These are phyloP conservation scores for Steinernema hermaphroditum DNA, from an alignment of 2,888 invertebrate species.

Conservation along the genomic window DNA sequence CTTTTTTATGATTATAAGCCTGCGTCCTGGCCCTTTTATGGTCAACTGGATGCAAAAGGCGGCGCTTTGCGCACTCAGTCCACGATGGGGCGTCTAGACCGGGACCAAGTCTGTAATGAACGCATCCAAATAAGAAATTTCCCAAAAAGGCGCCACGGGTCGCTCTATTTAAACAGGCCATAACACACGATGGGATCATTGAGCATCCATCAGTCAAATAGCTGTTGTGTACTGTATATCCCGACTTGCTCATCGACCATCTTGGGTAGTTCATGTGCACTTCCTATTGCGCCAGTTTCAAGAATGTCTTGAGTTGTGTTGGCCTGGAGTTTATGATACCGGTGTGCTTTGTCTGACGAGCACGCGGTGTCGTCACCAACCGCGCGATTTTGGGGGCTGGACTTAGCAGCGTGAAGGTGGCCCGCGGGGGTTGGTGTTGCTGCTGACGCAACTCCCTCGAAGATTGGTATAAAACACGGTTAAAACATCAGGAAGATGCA, in stretches of 20 bases:
- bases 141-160: neutral
- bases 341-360: neutral
- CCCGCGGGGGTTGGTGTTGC: conserved; percentile 26
- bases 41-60: too few relatives aligned
- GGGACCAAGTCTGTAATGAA: neutral
- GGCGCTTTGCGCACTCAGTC: too few relatives aligned
- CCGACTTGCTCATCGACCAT: neutral
- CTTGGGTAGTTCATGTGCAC: neutral
- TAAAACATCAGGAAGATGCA: conserved; percentile 20
- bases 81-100: too few relatives aligned
- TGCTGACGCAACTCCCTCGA: conserved; percentile 28
- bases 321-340: conserved; percentile 4
- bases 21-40: too few relatives aligned
- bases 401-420: conserved; percentile 27
- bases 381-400: conserved; percentile 30
- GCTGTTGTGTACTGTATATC: neutral
- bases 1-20: too few relatives aligned
- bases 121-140: neutral
- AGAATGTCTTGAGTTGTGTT: neutral
- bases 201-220: conserved; percentile 19
- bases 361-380: conserved; percentile 10
- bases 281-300: too few relatives aligned
- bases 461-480: conserved; percentile 17
- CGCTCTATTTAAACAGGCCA: neutral
- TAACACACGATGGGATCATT: conserved; percentile 1